Evolutionary conservation across 2,113 vertebrate genomes (phyloP).

Genomic region (Neofelis nebulosa): DNA sequence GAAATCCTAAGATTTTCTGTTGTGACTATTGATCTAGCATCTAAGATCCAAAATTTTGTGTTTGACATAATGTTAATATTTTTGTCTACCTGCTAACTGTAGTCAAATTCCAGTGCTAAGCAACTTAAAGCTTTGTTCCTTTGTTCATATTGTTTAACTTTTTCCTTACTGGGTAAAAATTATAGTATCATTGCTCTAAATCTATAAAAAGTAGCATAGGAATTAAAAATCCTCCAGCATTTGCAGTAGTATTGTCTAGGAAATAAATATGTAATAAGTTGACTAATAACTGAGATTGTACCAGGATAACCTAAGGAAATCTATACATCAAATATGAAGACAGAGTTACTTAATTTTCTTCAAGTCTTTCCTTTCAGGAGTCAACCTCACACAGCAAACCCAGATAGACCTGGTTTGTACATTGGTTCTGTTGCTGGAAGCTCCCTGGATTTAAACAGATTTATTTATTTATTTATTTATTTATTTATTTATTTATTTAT

Average conservation of each 20-base stretch:
- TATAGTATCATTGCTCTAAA: neutral
- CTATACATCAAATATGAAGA: neutral
- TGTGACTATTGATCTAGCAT: neutral
- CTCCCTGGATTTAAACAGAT: neutral
- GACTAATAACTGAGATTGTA: neutral
- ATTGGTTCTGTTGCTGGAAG: neutral
- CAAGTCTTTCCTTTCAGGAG: neutral
- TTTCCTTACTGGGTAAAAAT: neutral
- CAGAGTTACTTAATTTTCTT: neutral
- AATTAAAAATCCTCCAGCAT: neutral
- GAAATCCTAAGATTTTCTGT: neutral
- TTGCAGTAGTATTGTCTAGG: neutral
- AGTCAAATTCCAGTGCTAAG: neutral
- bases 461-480: neutral
- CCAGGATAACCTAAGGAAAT: neutral
- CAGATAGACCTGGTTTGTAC: neutral
- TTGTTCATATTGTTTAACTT: neutral
- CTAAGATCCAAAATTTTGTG: neutral
- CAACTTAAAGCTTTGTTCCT: neutral
- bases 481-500: neutral
- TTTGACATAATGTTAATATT: neutral
- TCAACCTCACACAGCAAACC: neutral
- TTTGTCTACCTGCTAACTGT: neutral
- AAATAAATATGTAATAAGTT: constrained; percentile 19
- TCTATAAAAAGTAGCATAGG: neutral